A percentile compares a stretch with the other conserved stretches of the same genome.
Evolutionary conservation across 2,888 invertebrate species (phyloP).

Genomic region (Celastrina argiolus): DNA sequence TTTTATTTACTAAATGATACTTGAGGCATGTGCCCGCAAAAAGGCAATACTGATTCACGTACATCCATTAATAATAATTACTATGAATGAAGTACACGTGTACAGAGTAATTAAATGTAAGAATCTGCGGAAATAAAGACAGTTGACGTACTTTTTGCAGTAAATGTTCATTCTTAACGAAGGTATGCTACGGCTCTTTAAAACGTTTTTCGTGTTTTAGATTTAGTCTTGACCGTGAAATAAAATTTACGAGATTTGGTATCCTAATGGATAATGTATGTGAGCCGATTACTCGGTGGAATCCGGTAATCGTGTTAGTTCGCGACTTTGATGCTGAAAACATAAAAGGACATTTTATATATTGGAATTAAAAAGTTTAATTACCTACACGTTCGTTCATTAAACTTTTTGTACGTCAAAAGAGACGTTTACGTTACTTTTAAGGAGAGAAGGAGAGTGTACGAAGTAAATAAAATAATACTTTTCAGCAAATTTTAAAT

Average conservation of each 20-base stretch:
- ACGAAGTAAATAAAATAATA: too few species aligned
- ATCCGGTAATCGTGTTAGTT: not conserved
- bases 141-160: constrained; percentile 30
- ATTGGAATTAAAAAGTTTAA: too few species aligned
- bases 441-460: too few species aligned
- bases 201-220: constrained; percentile 16
- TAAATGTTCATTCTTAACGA: constrained; percentile 29
- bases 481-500: too few species aligned
- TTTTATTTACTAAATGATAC: too few species aligned
- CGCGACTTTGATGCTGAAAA: not conserved
- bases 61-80: constrained; percentile 20
- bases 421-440: too few species aligned
- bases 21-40: not conserved
- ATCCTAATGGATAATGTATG: constrained; percentile 4
- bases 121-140: constrained; percentile 32
- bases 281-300: not conserved
- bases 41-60: not conserved
- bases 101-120: constrained; percentile 30
- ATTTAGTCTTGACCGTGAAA: constrained; percentile 4
- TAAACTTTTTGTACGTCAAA: not conserved
- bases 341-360: not conserved
- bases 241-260: not conserved
- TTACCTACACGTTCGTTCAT: too few species aligned
- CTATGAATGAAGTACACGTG: constrained; percentile 28
- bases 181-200: constrained; percentile 5